phyloP scores from a whole-genome alignment of 2,113 vertebrate genomes.

The Phyllopteryx taeniolatus region DNA sequence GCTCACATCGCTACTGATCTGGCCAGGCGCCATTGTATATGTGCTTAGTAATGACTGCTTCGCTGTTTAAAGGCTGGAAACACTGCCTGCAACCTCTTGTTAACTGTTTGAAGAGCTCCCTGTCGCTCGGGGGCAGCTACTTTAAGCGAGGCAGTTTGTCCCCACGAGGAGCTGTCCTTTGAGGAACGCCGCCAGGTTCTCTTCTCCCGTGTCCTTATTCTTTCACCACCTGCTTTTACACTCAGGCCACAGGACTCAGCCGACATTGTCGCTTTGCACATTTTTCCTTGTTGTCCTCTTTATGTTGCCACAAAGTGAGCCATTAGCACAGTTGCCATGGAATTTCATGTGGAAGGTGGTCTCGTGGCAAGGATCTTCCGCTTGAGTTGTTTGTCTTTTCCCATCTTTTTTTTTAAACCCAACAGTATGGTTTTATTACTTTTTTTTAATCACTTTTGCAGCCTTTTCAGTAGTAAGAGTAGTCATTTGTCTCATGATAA shows the following conservation, averaged over 20 bases:
- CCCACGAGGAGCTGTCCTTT: conserved; percentile 25
- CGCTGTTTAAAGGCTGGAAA: conserved; percentile 32
- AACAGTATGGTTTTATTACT: neutral
- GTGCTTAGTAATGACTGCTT: conserved; percentile 23
- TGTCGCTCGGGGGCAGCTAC: conserved; percentile 38
- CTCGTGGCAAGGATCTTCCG: conserved; percentile 27
- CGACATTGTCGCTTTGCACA: conserved; percentile 39
- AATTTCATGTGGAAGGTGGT: conserved; percentile 42
- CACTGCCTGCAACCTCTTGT: conserved; percentile 31
- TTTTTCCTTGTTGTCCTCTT: conserved; percentile 47
- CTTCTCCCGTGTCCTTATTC: conserved; percentile 20
- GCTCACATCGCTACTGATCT: conserved; percentile 45
- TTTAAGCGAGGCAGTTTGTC: conserved; percentile 38
- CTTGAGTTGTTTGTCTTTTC: conserved; percentile 29
- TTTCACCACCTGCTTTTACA: conserved; percentile 19
- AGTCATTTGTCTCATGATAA: neutral
- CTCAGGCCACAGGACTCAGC: conserved; percentile 28
- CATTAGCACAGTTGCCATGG: conserved; percentile 54
- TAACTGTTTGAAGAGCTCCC: conserved; percentile 37
- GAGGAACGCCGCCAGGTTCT: conserved; percentile 32
- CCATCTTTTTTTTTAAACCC: neutral
- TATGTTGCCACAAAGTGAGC: conserved; percentile 46
- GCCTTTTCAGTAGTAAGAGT: neutral
- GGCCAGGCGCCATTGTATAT: conserved; percentile 25
- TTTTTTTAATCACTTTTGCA: neutral